These are phyloP conservation scores for Lytechinus pictus DNA, from an alignment of 35 echinoderm and acorn worm species.

Conservation along the genomic window DNA sequence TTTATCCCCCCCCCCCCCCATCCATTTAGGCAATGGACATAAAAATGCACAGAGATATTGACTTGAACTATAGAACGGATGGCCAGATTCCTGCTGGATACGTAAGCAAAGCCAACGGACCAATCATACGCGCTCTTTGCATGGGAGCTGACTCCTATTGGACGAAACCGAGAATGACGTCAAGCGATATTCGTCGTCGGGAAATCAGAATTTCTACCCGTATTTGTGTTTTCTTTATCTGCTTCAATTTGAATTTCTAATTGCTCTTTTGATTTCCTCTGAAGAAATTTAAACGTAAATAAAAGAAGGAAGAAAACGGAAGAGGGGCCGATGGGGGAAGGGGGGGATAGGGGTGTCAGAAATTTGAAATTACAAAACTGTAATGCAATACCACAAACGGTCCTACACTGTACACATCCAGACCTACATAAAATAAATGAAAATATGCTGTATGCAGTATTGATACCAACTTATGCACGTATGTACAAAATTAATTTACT, in stretches of 20 bases:
- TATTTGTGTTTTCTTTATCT: not conserved
- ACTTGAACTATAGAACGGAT: not conserved
- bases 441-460: too few species aligned
- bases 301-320: too few species aligned
- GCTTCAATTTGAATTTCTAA: not conserved
- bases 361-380: too few species aligned
- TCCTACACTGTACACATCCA: too few species aligned
- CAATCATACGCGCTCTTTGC: slow-evolving; percentile 31
- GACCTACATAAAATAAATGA: too few species aligned
- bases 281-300: too few species aligned
- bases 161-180: not conserved
- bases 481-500: too few species aligned
- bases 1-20: not conserved
- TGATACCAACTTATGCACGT: too few species aligned
- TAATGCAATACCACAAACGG: too few species aligned
- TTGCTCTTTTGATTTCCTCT: not conserved
- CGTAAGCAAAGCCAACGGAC: slow-evolving; percentile 19
- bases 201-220: not conserved
- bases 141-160: not conserved
- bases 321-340: too few species aligned
- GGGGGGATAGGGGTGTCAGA: too few species aligned
- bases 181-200: not conserved
- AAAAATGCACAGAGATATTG: not conserved
- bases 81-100: slow-evolving; percentile 19
- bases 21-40: not conserved